Conservation (phyloP, 2,888 invertebrate species). For the Zygogramma bicolorata region DNA sequence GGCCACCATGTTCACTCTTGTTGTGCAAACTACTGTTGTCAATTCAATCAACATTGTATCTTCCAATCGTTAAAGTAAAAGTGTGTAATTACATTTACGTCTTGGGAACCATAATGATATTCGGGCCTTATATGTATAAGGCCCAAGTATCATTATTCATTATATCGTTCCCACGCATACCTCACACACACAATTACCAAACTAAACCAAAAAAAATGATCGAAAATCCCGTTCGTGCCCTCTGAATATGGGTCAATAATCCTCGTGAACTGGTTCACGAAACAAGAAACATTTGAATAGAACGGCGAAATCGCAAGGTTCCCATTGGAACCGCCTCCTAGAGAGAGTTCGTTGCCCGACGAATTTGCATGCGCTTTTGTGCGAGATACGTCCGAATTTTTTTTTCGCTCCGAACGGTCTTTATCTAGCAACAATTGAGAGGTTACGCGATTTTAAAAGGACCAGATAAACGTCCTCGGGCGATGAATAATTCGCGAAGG, state of each 20-base stretch:
- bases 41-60: too few species aligned
- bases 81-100: too few species aligned
- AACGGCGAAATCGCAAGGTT: constrained; percentile 33
- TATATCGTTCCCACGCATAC: background rate
- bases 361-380: constrained; percentile 44
- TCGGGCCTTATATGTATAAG: too few species aligned
- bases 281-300: constrained; percentile 21
- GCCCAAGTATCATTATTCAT: background rate
- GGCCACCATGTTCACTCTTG: too few species aligned
- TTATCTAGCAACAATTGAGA: constrained; percentile 22
- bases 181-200: background rate
- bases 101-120: too few species aligned
- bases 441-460: constrained; percentile 19
- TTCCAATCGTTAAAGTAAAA: too few species aligned
- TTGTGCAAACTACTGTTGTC: too few species aligned
- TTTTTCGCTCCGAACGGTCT: constrained; percentile 12
- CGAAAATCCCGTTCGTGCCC: constrained; percentile 22
- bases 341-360: constrained; percentile 40
- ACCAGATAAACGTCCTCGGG: constrained; percentile 8
- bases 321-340: constrained; percentile 30
- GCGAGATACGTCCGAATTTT: constrained; percentile 19
- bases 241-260: constrained; percentile 33
- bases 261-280: constrained; percentile 33
- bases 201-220: background rate
- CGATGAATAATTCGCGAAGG: constrained; percentile 9